Base-by-base conservation (phyloP, 2,797 vertebrate genomes). In the Netta rufina region DNA sequence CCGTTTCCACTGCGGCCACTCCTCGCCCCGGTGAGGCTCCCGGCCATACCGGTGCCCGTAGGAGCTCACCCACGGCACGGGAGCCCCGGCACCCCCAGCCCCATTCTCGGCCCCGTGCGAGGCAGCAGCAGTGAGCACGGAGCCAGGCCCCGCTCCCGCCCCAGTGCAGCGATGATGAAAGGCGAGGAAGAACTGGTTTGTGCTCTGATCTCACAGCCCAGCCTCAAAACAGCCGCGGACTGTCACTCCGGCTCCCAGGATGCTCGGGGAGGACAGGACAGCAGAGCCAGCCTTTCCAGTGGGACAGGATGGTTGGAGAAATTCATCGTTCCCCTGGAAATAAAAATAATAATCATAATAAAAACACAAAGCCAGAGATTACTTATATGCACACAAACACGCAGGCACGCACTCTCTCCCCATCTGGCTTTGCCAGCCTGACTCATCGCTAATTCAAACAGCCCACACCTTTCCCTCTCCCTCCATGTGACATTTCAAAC, bases 341-440 rank as follows among this genome's bases (percentile, higher is more conserved):
- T 96, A 95, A 96, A 97, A 96, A 96, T 96, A 96, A 96, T 96
- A 96, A 96, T 96, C 95, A 96, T 96, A 96, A 96, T 96, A 96
- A 96, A 96, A 96, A 95, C 95, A 96, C 95, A 96, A 96, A 95
- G 94, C 95, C 94, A 94, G 94, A 93, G 95, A 96, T 95, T 96
- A 93, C 91, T 92, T 92, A 81, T 93, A 92, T 6, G 8, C 95
- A 96, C 91, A 97, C 95, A 96, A 94, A 96, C 95, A 96, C 21
- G 7, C 91, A 95, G 94, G 92, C 88, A 96, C 62, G 91, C 95
- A 97, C 96, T 94, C 95, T 87, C 93, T 94, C 89, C 85, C 84
- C 94, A 95, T 94, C 95, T 96, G 95, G 95, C 89, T 96, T 87
- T 90, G 87, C 95, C 92, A 93, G 96, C 95, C 91, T 97, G 96